Evolutionary conservation across 2,113 vertebrate genomes (phyloP).

Genomic region (Alosa alosa): DNA sequence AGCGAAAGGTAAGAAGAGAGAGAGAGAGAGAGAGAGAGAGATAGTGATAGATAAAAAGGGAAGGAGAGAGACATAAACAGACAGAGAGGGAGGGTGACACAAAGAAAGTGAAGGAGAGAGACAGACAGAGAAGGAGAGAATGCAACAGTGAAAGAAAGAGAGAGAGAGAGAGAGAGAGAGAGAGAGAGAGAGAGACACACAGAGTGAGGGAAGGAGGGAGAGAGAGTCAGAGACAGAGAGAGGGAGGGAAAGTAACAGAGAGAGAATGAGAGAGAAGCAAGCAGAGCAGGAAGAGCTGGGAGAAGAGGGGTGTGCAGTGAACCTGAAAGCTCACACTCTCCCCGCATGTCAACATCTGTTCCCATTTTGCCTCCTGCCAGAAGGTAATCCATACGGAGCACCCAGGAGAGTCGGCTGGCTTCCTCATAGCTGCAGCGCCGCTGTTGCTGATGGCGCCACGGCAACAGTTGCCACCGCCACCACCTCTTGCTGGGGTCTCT

Average conservation of each 20-base stretch:
- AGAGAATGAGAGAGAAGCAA: background rate
- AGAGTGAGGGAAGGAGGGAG: background rate
- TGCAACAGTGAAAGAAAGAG: too few relatives aligned
- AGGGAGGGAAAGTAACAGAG: background rate
- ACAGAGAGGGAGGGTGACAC: background rate
- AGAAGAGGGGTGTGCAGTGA: background rate
- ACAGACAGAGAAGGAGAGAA: background rate
- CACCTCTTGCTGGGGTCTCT: background rate
- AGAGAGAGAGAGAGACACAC: background rate
- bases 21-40: background rate
- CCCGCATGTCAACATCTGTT: background rate
- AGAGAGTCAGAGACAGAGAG: background rate
- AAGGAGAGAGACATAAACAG: background rate
- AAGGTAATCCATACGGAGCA: slow-evolving; percentile 14
- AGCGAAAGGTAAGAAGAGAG: background rate
- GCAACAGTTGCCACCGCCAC: background rate
- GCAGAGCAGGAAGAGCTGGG: background rate
- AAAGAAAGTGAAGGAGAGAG: slow-evolving; percentile 2
- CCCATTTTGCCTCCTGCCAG: slow-evolving; percentile 15
- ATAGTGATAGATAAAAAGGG: background rate
- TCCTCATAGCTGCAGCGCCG: background rate
- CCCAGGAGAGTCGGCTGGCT: background rate
- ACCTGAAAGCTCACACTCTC: slow-evolving; percentile 9
- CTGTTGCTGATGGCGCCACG: background rate
- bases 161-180: too few relatives aligned